Conservation (phyloP, 2,113 vertebrate species). For the Lampris incognitus region DNA sequence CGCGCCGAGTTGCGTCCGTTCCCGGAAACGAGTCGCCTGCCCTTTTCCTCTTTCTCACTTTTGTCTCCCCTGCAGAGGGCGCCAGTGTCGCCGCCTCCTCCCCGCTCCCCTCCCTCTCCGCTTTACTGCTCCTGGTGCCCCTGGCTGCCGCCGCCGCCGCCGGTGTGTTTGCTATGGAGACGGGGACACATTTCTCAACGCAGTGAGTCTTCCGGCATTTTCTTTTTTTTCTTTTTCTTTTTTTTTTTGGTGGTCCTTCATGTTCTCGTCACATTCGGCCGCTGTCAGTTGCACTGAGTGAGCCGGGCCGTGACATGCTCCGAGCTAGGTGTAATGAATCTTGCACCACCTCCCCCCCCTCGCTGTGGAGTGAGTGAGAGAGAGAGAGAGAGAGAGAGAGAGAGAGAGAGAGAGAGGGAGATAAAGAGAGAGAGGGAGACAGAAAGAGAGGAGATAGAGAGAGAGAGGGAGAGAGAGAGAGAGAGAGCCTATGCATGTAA, state of each 20-base stretch:
- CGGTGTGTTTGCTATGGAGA: constrained; percentile 86
- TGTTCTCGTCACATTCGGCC: constrained; percentile 63
- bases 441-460: too few relatives aligned
- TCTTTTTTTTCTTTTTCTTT: constrained; percentile 65
- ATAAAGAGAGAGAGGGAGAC: too few relatives aligned
- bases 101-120: constrained; percentile 66
- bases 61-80: constrained; percentile 54
- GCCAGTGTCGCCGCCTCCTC: constrained; percentile 46
- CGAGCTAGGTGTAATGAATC: constrained; percentile 72
- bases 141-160: constrained; percentile 73
- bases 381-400: too few relatives aligned
- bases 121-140: constrained; percentile 82
- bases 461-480: too few relatives aligned
- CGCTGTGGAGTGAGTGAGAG: too few relatives aligned
- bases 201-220: constrained; percentile 77
- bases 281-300: constrained; percentile 66
- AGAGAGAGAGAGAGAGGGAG: too few relatives aligned
- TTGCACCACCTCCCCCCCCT: constrained; percentile 5
- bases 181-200: constrained; percentile 75
- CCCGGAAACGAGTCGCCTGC: constrained; percentile 28
- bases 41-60: constrained; percentile 34
- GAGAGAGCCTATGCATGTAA: too few relatives aligned
- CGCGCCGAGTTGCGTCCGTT: too few relatives aligned
- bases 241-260: constrained; percentile 64
- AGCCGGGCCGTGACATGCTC: constrained; percentile 70